Evolutionary conservation across 2,797 vertebrate genomes (phyloP).

Genomic region (Leptatherina wallacei): DNA sequence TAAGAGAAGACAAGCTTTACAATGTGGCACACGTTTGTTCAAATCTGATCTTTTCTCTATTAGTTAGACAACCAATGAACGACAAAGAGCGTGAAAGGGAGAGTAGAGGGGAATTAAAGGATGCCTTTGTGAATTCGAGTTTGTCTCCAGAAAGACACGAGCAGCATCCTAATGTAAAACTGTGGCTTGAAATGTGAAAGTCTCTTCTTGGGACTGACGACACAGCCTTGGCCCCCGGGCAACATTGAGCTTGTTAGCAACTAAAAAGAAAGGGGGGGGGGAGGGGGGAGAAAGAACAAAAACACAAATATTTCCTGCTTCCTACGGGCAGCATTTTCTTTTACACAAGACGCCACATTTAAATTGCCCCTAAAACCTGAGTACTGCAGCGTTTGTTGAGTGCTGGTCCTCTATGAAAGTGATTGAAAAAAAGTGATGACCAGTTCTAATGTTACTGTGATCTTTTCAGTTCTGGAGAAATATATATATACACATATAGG

Average conservation of each 20-base stretch:
- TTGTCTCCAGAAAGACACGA: conserved; percentile 71
- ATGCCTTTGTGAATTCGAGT: conserved; percentile 71
- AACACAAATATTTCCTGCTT: conserved; percentile 41
- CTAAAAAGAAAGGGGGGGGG: not conserved
- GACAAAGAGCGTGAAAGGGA: conserved; percentile 29
- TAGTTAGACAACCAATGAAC: conserved; percentile 60
- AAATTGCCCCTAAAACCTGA: conserved; percentile 20
- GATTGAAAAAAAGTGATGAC: conserved; percentile 18
- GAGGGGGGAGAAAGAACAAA: conserved; percentile 21
- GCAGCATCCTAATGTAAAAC: conserved; percentile 77
- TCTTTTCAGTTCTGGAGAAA: conserved; percentile 26
- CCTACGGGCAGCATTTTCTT: conserved; percentile 28
- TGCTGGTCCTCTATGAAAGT: conserved; percentile 29
- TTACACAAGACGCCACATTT: conserved; percentile 23
- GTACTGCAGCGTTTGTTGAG: conserved; percentile 23
- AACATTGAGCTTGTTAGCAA: conserved; percentile 41
- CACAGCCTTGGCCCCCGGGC: conserved; percentile 52
- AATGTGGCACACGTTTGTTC: conserved; percentile 69
- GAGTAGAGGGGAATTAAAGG: conserved; percentile 58
- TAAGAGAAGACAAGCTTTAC: conserved; percentile 54
- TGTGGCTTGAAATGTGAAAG: conserved; percentile 64
- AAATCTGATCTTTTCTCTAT: conserved; percentile 70
- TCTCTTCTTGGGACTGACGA: conserved; percentile 67
- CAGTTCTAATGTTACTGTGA: conserved; percentile 38
- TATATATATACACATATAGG: no score